phyloP scores from a whole-genome alignment of 2,888 invertebrate species.

The Lepidochitona cinerea region DNA sequence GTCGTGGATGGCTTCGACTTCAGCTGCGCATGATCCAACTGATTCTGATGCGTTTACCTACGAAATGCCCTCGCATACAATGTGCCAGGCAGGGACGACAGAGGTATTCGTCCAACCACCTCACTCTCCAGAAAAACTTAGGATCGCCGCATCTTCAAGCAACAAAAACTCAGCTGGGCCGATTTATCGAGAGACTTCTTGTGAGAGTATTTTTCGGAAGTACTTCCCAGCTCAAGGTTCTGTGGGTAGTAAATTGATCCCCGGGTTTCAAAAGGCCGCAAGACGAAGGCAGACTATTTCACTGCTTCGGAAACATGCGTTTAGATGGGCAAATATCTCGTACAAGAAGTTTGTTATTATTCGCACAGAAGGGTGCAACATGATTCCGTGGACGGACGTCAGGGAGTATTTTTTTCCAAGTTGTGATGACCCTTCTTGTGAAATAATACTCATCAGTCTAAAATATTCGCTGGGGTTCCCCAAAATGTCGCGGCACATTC shows the following conservation, averaged over 20 bases:
- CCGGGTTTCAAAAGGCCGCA: background rate
- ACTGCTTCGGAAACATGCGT: background rate
- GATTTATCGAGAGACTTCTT: background rate
- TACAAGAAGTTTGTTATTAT: background rate
- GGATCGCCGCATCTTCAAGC: background rate
- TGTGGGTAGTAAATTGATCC: background rate
- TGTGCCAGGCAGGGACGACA: background rate
- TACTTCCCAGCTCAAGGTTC: background rate
- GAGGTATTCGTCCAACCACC: too few relatives aligned
- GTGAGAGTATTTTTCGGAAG: background rate
- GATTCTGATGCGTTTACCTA: background rate
- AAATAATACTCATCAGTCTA: conserved; percentile 39
- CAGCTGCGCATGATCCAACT: background rate
- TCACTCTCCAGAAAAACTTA: background rate
- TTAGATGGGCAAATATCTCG: background rate
- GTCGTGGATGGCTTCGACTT: background rate
- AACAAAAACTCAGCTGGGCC: background rate
- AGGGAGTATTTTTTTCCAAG: conserved; percentile 42
- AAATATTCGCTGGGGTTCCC: conserved; percentile 37
- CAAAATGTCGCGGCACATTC: conserved; percentile 26
- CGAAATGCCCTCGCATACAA: too few relatives aligned
- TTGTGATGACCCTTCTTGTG: conserved; percentile 36
- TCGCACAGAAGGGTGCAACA: conserved; percentile 1
- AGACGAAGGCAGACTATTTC: background rate
- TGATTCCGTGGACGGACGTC: conserved; percentile 46